A percentile compares a stretch with the other conserved stretches of the same genome.
Evolutionary conservation across 2,113 vertebrate genomes (phyloP).

Genomic region (Pristiophorus japonicus): DNA sequence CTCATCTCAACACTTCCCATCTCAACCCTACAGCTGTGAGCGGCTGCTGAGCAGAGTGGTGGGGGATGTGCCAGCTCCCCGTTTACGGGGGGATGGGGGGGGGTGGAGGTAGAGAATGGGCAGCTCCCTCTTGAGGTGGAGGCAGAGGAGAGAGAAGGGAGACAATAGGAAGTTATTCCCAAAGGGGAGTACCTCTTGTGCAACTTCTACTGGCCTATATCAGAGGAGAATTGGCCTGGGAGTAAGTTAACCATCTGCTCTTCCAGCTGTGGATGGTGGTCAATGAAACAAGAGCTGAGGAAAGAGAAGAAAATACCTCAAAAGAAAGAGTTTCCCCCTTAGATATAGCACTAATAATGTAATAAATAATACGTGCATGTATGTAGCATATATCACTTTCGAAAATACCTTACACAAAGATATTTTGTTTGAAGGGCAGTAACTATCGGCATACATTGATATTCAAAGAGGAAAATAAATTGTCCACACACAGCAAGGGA

Average conservation of each 20-base stretch:
- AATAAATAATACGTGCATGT: not conserved
- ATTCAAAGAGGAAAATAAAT: not conserved
- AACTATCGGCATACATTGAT: not conserved
- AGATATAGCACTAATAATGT: not conserved
- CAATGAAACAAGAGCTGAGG: not conserved
- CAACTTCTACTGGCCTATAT: not conserved
- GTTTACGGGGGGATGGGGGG: not conserved
- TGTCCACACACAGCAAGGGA: not conserved
- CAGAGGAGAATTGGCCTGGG: not conserved
- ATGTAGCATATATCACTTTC: not conserved
- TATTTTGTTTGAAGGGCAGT: not conserved
- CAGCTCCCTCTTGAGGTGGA: not conserved
- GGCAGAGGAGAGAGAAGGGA: not conserved
- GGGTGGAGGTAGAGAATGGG: too few species aligned
- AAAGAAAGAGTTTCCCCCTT: not conserved
- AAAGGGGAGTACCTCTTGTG: not conserved
- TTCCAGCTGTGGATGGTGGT: not conserved
- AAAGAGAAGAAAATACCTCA: not conserved
- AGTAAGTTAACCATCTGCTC: not conserved
- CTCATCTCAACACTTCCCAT: not conserved
- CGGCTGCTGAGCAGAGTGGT: too few species aligned
- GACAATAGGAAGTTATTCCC: not conserved
- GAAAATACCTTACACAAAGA: not conserved
- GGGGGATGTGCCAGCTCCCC: not conserved
- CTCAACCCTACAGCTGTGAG: too few species aligned